Base-by-base conservation (phyloP, 2,797 vertebrate species). In the Chaenodraco wilsoni region DNA sequence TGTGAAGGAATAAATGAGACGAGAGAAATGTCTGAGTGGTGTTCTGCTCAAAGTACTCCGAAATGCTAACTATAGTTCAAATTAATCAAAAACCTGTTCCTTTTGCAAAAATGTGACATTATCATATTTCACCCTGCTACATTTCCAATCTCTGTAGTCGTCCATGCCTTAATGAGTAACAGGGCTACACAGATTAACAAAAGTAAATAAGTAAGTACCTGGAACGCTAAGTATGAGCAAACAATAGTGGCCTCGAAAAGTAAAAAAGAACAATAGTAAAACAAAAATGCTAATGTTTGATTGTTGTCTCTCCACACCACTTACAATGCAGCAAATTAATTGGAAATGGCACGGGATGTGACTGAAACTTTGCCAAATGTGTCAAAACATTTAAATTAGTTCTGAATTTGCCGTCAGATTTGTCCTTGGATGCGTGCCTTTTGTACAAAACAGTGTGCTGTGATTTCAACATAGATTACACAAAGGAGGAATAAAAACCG, bases 291-390 rank as follows among this genome's bases (percentile, higher is more conserved):
- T 69, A 81, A 87, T 84, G 65, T 37, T 48, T 46, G 63, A 45
- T 78, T 82, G 82, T 46, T 66, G 33, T 48, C 71, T 74, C 64
- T 76, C 41, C 62, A 62, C 63, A 52, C 43, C 19, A 19, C 62
- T 83, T 73, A 69, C 52, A 68, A 66, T 78, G 81, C 74, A 85
- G 79, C 46, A 83, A 77, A 87, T 86, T 68, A 55, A 82, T 82
- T 78, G 74, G 9, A 73, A 69, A 83, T 74, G 65, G 78, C 40
- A 78, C 6, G 9, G 31, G 23, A 85, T 72, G 72, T 40, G 74
- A 84, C 76, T 76, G 77, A 86, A 87, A 78, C 46, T 65, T 86
- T 75, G 62, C 83, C 41, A 37, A 63, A 88, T 27, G 69, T 84
- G 64, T 84, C 65, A 72, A 69, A 84, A 78, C 52, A 78, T 84